phyloP scores from a whole-genome alignment of 1,140 invertebrate genomes.

The Microplitis mediator region DNA sequence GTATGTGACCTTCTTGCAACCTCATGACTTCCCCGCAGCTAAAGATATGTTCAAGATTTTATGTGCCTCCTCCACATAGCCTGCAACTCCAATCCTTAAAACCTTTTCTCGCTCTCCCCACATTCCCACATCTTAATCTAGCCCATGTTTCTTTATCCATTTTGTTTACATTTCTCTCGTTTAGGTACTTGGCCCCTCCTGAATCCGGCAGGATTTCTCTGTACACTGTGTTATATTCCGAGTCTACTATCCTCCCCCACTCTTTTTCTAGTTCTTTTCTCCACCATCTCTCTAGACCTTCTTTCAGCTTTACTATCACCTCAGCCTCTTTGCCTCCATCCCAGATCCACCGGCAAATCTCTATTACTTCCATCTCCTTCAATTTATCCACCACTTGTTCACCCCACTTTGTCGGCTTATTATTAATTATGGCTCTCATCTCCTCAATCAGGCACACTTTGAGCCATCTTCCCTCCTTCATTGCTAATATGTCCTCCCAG shows the following conservation, averaged over 20 bases:
- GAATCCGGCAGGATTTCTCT: not conserved
- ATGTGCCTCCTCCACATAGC: not conserved
- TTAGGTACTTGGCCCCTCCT: not conserved
- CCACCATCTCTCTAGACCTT: not conserved
- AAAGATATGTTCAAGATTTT: not conserved
- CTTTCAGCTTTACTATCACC: not conserved
- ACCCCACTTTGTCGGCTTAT: not conserved
- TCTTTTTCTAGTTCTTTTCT: slow-evolving; percentile 15
- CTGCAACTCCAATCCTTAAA: not conserved
- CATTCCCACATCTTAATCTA: slow-evolving; percentile 9
- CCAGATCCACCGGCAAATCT: not conserved
- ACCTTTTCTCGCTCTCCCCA: not conserved
- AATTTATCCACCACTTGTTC: not conserved
- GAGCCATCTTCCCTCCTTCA: slow-evolving; percentile 17
- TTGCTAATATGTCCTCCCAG: not conserved
- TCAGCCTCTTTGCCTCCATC: not conserved
- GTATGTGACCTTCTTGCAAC: not conserved
- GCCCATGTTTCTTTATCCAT: not conserved
- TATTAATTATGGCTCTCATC: slow-evolving; percentile 9
- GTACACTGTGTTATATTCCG: slow-evolving; percentile 11
- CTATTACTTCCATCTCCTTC: not conserved
- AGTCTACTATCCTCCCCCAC: slow-evolving; percentile 22
- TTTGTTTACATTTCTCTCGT: not conserved
- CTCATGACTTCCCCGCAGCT: not conserved
- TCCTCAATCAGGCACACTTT: slow-evolving; percentile 16